Percentiles rank a stretch among this genome's conserved stretches.
Conservation (phyloP, 2,888 invertebrate species). For the Drosophila atripex region DNA sequence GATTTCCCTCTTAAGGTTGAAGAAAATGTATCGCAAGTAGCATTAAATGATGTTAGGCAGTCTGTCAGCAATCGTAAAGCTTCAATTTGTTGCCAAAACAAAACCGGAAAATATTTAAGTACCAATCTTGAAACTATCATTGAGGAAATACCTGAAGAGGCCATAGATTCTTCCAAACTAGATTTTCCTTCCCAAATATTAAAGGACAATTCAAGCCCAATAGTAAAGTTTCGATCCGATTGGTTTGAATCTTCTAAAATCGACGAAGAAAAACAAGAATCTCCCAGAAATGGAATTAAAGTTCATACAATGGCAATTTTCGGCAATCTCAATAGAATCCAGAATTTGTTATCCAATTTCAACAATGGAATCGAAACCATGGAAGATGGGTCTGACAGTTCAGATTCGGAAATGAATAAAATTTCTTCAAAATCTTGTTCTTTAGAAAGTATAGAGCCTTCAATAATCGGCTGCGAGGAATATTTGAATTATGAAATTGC, state of each 20-base stretch:
- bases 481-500: background rate
- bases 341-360: background rate
- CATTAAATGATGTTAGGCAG: background rate
- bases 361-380: background rate
- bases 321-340: background rate
- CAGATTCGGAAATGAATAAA: background rate
- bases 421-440: background rate
- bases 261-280: background rate
- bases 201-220: background rate
- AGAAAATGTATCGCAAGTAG: background rate
- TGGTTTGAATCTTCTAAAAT: background rate
- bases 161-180: background rate
- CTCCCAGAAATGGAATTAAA: background rate
- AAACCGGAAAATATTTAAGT: too few species aligned
- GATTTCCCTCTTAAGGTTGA: too few species aligned
- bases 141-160: too few species aligned
- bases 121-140: too few species aligned
- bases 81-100: too few species aligned
- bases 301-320: background rate
- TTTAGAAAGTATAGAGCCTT: background rate
- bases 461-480: background rate
- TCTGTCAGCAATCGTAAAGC: background rate
- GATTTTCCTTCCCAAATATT: background rate
- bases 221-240: background rate
- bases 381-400: background rate